A percentile compares a stretch with the other conserved stretches of the same genome.
These are phyloP conservation scores for Peromyscus nudipes DNA, from an alignment of 2,797 vertebrate species.

Conservation along the genomic window DNA sequence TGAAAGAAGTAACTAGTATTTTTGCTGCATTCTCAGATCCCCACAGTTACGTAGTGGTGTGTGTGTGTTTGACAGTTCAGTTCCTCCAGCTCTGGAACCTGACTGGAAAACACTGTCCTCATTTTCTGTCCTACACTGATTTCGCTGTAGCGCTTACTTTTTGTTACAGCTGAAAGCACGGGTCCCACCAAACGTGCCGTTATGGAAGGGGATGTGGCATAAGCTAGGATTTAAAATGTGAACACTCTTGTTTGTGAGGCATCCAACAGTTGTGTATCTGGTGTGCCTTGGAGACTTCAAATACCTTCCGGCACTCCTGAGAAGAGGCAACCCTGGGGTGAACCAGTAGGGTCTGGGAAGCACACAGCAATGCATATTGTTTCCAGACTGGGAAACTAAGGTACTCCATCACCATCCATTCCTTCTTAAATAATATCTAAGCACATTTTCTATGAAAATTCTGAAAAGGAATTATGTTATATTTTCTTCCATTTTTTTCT, in stretches of 20 bases:
- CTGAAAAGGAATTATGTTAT: slow-evolving; percentile 30
- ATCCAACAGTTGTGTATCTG: neutral
- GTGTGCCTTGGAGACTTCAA: neutral
- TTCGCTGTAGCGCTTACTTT: neutral
- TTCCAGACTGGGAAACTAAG: neutral
- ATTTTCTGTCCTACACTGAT: neutral
- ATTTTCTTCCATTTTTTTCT: neutral
- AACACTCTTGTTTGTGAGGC: neutral
- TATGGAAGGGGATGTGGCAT: neutral
- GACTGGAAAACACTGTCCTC: neutral
- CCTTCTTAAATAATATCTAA: slow-evolving; percentile 1
- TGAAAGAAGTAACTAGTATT: neutral
- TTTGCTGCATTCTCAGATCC: slow-evolving; percentile 8
- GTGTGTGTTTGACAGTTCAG: neutral
- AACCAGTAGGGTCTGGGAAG: neutral
- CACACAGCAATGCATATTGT: neutral
- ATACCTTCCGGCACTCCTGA: neutral
- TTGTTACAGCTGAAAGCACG: neutral
- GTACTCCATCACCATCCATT: neutral
- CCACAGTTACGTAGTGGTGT: neutral
- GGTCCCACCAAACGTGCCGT: neutral
- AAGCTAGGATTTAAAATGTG: neutral
- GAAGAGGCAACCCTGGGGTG: neutral
- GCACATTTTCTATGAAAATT: slow-evolving; percentile 3
- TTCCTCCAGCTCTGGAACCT: neutral